A percentile compares a stretch with the other conserved stretches of the same genome.
Conservation (phyloP, 2,797 vertebrate species). For the Lateolabrax maculatus region DNA sequence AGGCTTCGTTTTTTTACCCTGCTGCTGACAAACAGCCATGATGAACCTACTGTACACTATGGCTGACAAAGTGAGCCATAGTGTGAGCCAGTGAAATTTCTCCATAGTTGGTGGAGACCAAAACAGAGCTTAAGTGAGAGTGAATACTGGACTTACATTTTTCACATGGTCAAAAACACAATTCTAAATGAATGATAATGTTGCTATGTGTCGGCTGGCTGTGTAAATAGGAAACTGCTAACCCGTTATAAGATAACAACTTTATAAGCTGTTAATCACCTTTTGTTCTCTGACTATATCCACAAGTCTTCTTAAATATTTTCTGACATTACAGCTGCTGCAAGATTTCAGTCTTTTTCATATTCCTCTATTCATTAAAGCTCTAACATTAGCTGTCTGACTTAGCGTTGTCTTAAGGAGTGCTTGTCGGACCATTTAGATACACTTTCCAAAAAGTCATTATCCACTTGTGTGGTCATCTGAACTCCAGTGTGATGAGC, state of each 20-base stretch:
- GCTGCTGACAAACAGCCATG: neutral
- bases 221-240: neutral
- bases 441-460: conserved; percentile 55
- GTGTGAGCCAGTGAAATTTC: too few relatives aligned
- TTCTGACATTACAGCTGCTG: neutral
- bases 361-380: neutral
- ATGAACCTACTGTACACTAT: neutral
- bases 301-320: neutral
- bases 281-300: neutral
- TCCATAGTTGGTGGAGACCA: neutral
- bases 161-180: neutral
- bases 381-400: conserved; percentile 2
- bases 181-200: too few relatives aligned
- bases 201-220: neutral
- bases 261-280: neutral
- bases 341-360: neutral
- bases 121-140: neutral
- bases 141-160: neutral
- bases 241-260: neutral
- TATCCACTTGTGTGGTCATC: conserved; percentile 76
- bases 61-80: too few relatives aligned
- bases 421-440: conserved; percentile 6
- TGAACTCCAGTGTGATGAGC: conserved; percentile 24
- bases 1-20: neutral
- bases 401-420: conserved; percentile 1